Percentiles rank a stretch among this genome's conserved stretches.
These are phyloP conservation scores for Scalopus aquaticus DNA, from an alignment of 2,113 vertebrate genomes.

Conservation along the genomic window DNA sequence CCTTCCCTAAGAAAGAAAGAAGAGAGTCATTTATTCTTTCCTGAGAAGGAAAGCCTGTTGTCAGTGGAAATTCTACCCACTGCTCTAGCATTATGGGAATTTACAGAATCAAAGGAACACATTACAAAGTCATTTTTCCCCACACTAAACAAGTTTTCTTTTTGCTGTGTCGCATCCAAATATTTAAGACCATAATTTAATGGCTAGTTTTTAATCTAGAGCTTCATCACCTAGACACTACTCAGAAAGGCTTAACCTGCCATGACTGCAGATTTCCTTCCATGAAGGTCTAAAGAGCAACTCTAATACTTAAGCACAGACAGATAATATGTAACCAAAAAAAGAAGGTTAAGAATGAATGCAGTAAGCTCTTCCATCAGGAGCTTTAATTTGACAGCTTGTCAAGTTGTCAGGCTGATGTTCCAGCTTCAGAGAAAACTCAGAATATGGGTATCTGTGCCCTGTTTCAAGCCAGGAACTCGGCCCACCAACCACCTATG, in stretches of 20 bases:
- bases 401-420: background rate
- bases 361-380: background rate
- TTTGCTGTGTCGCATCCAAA: background rate
- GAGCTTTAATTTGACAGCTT: background rate
- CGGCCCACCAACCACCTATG: background rate
- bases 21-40: background rate
- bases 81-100: background rate
- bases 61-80: background rate
- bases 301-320: background rate
- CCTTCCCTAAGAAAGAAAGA: background rate
- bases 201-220: conserved; percentile 37
- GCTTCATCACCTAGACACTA: background rate
- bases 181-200: background rate
- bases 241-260: conserved; percentile 25
- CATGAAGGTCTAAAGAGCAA: background rate
- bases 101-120: background rate
- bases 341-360: conserved; percentile 14
- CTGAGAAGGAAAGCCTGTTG: background rate
- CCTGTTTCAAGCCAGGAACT: background rate
- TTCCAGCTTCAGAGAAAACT: background rate
- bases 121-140: background rate
- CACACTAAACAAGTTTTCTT: background rate
- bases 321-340: background rate
- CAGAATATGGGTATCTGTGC: background rate
- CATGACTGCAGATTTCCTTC: conserved; percentile 9